Conservation (phyloP, 2,113 vertebrate species). For the Salvelinus sp. region DNA sequence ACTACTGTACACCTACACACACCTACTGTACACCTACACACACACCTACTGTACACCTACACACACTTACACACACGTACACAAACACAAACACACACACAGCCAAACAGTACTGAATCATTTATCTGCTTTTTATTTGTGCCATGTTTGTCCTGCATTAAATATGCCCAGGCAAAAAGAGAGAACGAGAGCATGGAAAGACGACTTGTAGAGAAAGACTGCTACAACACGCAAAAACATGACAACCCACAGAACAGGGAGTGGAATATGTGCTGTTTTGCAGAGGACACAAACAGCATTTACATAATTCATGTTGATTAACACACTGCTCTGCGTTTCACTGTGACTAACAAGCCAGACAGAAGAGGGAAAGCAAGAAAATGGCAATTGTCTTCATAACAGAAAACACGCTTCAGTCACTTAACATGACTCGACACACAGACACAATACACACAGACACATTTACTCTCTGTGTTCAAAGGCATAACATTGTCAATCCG, state of each 20-base stretch:
- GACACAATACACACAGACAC: not conserved
- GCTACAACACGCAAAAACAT: not conserved
- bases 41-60: too few species aligned
- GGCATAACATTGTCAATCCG: not conserved
- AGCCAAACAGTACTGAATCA: slow-evolving; percentile 32
- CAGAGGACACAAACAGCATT: slow-evolving; percentile 49
- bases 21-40: too few species aligned
- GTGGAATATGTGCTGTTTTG: slow-evolving; percentile 37
- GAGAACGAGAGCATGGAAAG: not conserved
- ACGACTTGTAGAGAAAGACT: not conserved
- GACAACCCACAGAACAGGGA: not conserved
- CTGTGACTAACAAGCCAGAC: slow-evolving; percentile 49
- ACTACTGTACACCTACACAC: too few species aligned
- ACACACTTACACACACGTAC: too few species aligned
- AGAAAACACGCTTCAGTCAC: slow-evolving; percentile 9
- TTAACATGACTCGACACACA: not conserved
- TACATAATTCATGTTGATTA: slow-evolving; percentile 66
- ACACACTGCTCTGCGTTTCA: slow-evolving; percentile 38
- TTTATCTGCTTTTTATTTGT: slow-evolving; percentile 36
- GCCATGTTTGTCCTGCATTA: slow-evolving; percentile 35
- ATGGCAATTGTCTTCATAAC: slow-evolving; percentile 34
- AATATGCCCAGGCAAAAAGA: slow-evolving; percentile 2
- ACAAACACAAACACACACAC: not conserved
- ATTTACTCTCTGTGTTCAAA: not conserved
- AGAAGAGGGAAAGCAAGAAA: slow-evolving; percentile 25